Evolutionary conservation across 2,888 invertebrate species (phyloP), one percentile per base, ranked within the genome.

Genomic region (Drosophila rellima): DNA sequence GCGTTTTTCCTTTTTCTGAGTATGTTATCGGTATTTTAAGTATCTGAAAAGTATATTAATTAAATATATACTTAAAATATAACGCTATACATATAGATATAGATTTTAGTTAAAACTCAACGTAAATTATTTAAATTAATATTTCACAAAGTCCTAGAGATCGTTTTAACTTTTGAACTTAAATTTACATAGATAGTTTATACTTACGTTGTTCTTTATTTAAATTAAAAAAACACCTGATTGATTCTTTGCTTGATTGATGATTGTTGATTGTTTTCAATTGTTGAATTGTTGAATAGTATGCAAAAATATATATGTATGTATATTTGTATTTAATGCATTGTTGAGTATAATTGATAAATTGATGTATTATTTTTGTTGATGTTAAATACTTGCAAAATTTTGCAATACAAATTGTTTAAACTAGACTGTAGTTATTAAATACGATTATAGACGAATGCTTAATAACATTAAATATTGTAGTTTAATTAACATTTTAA

Each of bases 211-310:
- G 18, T 29, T 33, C 2, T 54, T 52, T 52, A 7, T 26, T 40
- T 55, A 40, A 55, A 57, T 65, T 50, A 55, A 60, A 60, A 17
- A 59, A 50, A 70, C 59, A 67, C 75, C 76, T 68, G 79, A 68
- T 82, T 82, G 82, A 63, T 82, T 77, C 70, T 50, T 79, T 72
- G 79, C 66, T 77, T 82, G 82, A 84, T 75, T 75, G 75, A 75
- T 83, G 79, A 64, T 59, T 47, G 70, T 81, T 71, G 77, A 71
- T 81, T 82, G 76, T 65, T 70, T 65, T 72, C 73, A 70, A 74
- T 72, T 69, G 70, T 79, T 70, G 68, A 79, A 69, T 80, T n/a
- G n/a, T n/a, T n/a, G n/a, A 77, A 60, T 69, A 50, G 10, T 42
- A 69, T 72, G 77, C 74, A 67, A 56, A 72, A 79, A 72, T 52